Conservation (phyloP, 2,888 invertebrate species). For the Aspidiotus rigidus region DNA sequence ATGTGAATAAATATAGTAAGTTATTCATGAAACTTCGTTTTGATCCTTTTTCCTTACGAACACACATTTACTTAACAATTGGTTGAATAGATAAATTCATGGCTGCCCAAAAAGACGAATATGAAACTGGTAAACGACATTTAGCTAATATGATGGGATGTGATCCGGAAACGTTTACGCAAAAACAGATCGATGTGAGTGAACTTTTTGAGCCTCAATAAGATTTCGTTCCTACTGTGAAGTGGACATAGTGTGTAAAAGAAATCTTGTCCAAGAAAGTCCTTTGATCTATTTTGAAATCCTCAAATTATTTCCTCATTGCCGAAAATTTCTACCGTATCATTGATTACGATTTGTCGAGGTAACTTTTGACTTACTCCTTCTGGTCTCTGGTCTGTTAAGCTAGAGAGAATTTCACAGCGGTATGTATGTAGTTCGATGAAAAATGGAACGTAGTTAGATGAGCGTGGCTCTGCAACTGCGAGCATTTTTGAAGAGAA, state of each 20-base stretch:
- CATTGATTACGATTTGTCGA: neutral
- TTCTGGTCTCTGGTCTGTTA: too few species aligned
- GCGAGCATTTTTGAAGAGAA: too few species aligned
- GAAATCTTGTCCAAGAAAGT: too few species aligned
- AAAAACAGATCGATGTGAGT: slow-evolving; percentile 75
- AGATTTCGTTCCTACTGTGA: too few species aligned
- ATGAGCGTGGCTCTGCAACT: too few species aligned
- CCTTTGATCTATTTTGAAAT: too few species aligned
- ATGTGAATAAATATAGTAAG: slow-evolving; percentile 64
- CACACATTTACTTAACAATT: neutral
- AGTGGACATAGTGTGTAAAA: too few species aligned
- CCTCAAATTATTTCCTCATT: neutral
- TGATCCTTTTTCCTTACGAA: too few species aligned
- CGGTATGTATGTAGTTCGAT: too few species aligned
- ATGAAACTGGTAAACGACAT: slow-evolving; percentile 85
- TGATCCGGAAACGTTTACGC: slow-evolving; percentile 78
- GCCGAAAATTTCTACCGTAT: neutral
- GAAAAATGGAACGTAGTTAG: too few species aligned
- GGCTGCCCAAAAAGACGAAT: slow-evolving; percentile 66
- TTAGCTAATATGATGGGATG: slow-evolving; percentile 98
- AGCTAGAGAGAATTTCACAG: too few species aligned
- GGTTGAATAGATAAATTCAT: slow-evolving; percentile 59
- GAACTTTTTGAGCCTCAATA: too few species aligned
- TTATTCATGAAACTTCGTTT: neutral
- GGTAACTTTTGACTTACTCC: neutral